A percentile compares a stretch with the other conserved stretches of the same genome.
These are phyloP conservation scores for Crotophaga sulcirostris DNA, from an alignment of 2,113 vertebrate genomes.

Conservation along the genomic window DNA sequence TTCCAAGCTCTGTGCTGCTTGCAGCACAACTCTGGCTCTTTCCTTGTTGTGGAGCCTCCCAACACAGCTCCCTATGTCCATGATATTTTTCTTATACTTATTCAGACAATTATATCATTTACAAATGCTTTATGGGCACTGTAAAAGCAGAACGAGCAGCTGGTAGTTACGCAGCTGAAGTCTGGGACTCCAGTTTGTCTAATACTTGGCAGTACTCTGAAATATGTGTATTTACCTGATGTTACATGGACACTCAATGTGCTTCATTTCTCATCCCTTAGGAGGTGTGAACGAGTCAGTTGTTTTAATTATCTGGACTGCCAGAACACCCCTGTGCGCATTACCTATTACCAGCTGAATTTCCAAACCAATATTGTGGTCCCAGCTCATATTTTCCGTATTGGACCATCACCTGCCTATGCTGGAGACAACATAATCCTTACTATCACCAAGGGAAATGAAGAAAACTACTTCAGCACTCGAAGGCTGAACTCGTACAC, in stretches of 20 bases:
- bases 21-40: background rate
- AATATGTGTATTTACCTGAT: background rate
- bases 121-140: background rate
- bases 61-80: background rate
- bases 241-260: background rate
- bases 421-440: constrained; percentile 87
- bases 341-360: constrained; percentile 91
- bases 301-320: constrained; percentile 88
- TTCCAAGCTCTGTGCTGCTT: background rate
- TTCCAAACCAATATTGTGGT: constrained; percentile 89
- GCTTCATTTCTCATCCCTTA: constrained; percentile 36
- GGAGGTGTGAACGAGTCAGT: constrained; percentile 85
- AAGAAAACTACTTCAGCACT: constrained; percentile 89
- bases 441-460: constrained; percentile 85
- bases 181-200: background rate
- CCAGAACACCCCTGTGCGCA: constrained; percentile 82
- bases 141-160: background rate
- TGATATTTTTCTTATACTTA: background rate
- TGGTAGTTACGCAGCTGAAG: background rate
- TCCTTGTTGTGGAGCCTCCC: background rate
- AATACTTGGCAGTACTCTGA: too few relatives aligned
- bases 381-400: constrained; percentile 92
- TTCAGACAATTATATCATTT: background rate
- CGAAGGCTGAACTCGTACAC: constrained; percentile 88
- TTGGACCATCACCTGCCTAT: constrained; percentile 87